Conservation (phyloP, 2,113 vertebrate genomes). For the chimpanzee (Pan troglodytes) region NHGRI_mPanTro3-v2.1_pri NC_072412.2:42879001-42879500, state of each 20-base stretch:
- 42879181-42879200: neutral
- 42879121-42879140: neutral
- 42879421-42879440: neutral
- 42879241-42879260: neutral
- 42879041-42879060: neutral
- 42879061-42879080: neutral
- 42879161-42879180: fast-evolving
- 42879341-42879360: neutral
- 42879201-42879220: neutral
- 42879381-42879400: neutral
- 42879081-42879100: neutral
- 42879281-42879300: neutral
- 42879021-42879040: neutral
- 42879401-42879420: neutral
- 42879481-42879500: neutral
- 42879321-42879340: neutral
- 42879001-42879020: neutral
- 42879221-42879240: neutral
- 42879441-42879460: neutral
- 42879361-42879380: neutral
- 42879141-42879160: neutral
- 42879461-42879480: neutral
- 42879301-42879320: neutral
- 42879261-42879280: neutral
- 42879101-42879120: neutral